Evolutionary conservation across 2,797 vertebrate genomes (phyloP).

Genomic region (Gouania willdenowi): DNA sequence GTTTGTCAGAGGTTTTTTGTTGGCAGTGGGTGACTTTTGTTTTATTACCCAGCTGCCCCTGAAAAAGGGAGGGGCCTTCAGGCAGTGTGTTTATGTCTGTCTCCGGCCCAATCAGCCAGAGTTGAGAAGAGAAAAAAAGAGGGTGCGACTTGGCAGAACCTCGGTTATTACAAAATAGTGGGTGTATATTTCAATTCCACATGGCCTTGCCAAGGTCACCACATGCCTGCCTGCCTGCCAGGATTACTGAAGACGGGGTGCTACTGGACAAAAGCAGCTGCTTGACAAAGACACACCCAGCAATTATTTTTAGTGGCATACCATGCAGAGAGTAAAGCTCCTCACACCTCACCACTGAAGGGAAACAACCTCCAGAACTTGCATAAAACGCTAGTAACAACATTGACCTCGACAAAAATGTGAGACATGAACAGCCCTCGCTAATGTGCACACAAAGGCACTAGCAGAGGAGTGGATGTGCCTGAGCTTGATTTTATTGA

Average conservation of each 20-base stretch:
- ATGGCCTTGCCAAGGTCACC: conserved; percentile 76
- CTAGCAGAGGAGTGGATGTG: conserved; percentile 10
- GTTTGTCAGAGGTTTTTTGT: conserved; percentile 16
- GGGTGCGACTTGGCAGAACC: conserved; percentile 73
- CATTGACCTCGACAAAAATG: background rate
- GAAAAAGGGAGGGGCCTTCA: conserved; percentile 48
- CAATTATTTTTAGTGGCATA: conserved; percentile 74
- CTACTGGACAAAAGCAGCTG: conserved; percentile 77
- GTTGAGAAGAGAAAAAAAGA: conserved; percentile 45
- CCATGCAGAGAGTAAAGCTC: conserved; percentile 43
- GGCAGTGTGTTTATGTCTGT: conserved; percentile 50
- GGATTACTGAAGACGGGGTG: conserved; percentile 58
- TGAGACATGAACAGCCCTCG: conserved; percentile 4
- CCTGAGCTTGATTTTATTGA: conserved; percentile 22
- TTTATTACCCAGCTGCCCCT: conserved; percentile 58
- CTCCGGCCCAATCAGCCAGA: conserved; percentile 48
- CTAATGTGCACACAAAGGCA: conserved; percentile 2
- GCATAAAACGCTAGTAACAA: conserved; percentile 4
- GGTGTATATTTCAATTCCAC: conserved; percentile 75
- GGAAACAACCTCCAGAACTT: conserved; percentile 15
- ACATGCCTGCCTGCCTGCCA: conserved; percentile 59
- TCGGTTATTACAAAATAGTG: conserved; percentile 74
- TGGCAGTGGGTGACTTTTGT: conserved; percentile 30
- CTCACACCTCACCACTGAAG: conserved; percentile 28
- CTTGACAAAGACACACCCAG: conserved; percentile 74